phyloP scores from a whole-genome alignment of 2,113 vertebrate genomes.

The Oplegnathus fasciatus region DNA sequence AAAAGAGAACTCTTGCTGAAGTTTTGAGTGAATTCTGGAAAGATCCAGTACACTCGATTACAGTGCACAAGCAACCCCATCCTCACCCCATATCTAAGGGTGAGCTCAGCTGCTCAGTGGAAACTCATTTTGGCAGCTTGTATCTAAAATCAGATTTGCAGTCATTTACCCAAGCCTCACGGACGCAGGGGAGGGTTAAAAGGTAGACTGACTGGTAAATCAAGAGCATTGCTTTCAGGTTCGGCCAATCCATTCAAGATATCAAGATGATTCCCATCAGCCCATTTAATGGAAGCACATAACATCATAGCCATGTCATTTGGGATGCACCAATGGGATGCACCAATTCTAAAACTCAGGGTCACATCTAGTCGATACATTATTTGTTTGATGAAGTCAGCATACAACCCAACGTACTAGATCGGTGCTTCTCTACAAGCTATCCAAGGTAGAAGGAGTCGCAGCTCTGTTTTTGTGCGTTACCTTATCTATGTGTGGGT shows the following conservation, averaged over 20 bases:
- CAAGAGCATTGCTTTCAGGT: neutral
- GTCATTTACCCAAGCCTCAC: neutral
- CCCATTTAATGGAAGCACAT: neutral
- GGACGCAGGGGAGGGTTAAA: neutral
- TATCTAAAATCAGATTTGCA: slow-evolving; percentile 15
- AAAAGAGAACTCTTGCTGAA: no score
- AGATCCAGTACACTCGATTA: no score
- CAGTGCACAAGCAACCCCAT: no score
- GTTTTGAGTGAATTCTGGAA: no score
- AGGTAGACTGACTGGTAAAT: neutral
- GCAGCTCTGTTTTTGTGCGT: neutral
- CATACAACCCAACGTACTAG: neutral
- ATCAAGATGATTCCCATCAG: neutral
- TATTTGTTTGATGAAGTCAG: neutral
- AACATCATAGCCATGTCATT: neutral
- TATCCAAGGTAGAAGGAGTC: neutral
- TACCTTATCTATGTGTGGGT: slow-evolving; percentile 96
- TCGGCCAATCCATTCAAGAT: neutral
- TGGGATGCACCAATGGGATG: neutral
- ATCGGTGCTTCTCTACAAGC: neutral
- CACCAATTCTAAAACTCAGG: neutral
- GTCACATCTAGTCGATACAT: neutral
- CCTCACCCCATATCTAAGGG: no score
- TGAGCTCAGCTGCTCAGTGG: neutral
- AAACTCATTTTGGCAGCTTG: neutral